A percentile compares a stretch with the other conserved stretches of the same genome.
Evolutionary conservation across 2,888 invertebrate genomes (phyloP).

Genomic region (Steinernema scapterisci): DNA sequence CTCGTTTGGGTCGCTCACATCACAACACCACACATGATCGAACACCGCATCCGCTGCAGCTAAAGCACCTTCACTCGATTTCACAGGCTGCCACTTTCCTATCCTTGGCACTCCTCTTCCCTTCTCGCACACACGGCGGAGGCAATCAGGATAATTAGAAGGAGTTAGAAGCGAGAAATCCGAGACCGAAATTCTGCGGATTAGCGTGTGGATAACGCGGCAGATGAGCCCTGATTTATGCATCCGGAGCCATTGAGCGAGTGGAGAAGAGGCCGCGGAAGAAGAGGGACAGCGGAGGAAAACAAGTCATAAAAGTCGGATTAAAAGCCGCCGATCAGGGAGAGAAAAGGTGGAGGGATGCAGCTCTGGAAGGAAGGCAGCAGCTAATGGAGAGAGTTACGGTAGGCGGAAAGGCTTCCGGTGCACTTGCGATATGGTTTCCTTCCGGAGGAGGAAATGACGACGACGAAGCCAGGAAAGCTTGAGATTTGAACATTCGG

Average conservation of each 20-base stretch:
- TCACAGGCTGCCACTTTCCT: background rate
- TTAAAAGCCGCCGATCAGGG: background rate
- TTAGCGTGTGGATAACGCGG: background rate
- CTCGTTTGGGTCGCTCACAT: constrained; percentile 32
- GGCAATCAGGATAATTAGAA: constrained; percentile 22
- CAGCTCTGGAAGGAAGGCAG: background rate
- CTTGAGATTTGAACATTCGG: too few species aligned
- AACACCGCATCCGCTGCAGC: constrained; percentile 1
- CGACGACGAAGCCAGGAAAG: background rate
- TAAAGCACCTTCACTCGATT: constrained; percentile 2
- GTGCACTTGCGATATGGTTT: background rate
- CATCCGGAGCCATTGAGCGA: background rate
- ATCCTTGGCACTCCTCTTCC: background rate
- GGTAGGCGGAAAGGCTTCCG: constrained; percentile 2
- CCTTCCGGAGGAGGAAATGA: background rate
- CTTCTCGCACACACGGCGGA: background rate
- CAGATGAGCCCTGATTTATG: background rate
- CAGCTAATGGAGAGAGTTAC: constrained; percentile 12
- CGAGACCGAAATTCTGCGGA: background rate
- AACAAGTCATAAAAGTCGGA: constrained; percentile 30
- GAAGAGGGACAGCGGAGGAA: constrained; percentile 5
- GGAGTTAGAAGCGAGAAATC: background rate
- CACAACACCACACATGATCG: background rate
- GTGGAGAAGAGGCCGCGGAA: background rate
- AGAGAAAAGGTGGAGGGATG: background rate